Conservation (phyloP, 1,140 invertebrate genomes). For the Neocloeon triangulifer region DNA sequence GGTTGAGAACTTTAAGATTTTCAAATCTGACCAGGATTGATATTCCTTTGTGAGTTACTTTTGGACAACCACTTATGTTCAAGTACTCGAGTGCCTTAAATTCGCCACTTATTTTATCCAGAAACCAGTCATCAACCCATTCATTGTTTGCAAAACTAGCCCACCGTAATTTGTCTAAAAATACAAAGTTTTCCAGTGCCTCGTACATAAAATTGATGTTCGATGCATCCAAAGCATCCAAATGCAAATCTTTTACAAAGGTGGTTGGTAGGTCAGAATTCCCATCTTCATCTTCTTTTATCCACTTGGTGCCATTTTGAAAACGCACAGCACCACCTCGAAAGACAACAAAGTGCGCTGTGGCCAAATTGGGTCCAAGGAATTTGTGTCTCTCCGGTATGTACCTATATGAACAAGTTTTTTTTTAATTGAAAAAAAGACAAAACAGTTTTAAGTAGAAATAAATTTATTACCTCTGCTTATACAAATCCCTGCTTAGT, state of each 20-base stretch:
- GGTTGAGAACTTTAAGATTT: slow-evolving; percentile 26
- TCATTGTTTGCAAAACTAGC: slow-evolving; percentile 34
- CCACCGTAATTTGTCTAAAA: slow-evolving; percentile 32
- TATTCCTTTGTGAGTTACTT: slow-evolving; percentile 37
- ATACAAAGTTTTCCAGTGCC: slow-evolving; percentile 36
- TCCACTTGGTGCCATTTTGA: slow-evolving; percentile 20
- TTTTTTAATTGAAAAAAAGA: no score
- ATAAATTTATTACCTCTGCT: no score
- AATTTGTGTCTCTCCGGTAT: slow-evolving; percentile 21
- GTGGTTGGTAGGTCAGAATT: slow-evolving; percentile 25
- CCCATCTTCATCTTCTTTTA: slow-evolving; percentile 17
- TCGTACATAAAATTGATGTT: slow-evolving; percentile 38
- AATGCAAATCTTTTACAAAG: slow-evolving; percentile 23
- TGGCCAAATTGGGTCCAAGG: slow-evolving; percentile 43
- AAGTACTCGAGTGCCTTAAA: slow-evolving; percentile 39
- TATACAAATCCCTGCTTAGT: no score
- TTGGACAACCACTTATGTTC: slow-evolving; percentile 42
- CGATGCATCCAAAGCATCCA: slow-evolving; percentile 45
- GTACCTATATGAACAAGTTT: no score
- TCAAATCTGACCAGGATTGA: slow-evolving; percentile 33
- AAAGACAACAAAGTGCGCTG: slow-evolving; percentile 44
- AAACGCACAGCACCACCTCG: slow-evolving; percentile 45
- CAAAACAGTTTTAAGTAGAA: no score
- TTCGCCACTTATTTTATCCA: slow-evolving; percentile 36
- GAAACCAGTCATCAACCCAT: slow-evolving; percentile 50